These are phyloP conservation scores for Triplophysa tibetana DNA, from an alignment of 2,113 vertebrate genomes.

Conservation along the genomic window DNA sequence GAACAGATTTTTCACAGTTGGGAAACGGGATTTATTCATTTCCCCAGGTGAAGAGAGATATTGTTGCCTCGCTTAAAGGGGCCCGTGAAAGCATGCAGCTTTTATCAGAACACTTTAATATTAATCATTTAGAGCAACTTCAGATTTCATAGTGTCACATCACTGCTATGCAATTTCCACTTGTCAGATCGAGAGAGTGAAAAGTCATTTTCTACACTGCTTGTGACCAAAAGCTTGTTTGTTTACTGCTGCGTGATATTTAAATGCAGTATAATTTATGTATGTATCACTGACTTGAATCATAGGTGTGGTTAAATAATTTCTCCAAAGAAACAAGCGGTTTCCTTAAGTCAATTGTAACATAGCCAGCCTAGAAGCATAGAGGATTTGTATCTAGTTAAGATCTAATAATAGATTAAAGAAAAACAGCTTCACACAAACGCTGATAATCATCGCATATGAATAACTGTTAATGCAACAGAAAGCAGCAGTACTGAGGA, in stretches of 20 bases:
- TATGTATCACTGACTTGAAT: not conserved
- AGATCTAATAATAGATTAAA: conserved; percentile 27
- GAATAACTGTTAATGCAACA: conserved; percentile 15
- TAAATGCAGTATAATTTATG: not conserved
- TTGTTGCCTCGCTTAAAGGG: conserved; percentile 78
- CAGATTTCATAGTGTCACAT: conserved; percentile 77
- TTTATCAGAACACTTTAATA: conserved; percentile 95
- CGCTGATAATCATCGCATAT: conserved; percentile 10
- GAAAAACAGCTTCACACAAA: conserved; percentile 19
- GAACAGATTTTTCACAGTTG: conserved; percentile 50
- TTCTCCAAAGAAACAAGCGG: not conserved
- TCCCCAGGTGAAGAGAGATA: conserved; percentile 81
- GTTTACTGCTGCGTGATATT: not conserved
- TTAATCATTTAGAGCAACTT: conserved; percentile 87
- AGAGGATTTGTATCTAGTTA: conserved; percentile 15
- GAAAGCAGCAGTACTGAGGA: not conserved
- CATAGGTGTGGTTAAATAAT: not conserved
- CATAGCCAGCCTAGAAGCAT: conserved; percentile 6
- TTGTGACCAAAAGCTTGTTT: not conserved
- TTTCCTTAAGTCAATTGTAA: conserved; percentile 7
- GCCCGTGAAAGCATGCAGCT: conserved; percentile 82
- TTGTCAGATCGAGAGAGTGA: not conserved
- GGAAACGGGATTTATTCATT: conserved; percentile 61
- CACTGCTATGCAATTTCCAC: conserved; percentile 13
- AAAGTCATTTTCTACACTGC: not conserved